Base-by-base conservation (phyloP, 2,888 invertebrate genomes). In the Philereme vetulata region DNA sequence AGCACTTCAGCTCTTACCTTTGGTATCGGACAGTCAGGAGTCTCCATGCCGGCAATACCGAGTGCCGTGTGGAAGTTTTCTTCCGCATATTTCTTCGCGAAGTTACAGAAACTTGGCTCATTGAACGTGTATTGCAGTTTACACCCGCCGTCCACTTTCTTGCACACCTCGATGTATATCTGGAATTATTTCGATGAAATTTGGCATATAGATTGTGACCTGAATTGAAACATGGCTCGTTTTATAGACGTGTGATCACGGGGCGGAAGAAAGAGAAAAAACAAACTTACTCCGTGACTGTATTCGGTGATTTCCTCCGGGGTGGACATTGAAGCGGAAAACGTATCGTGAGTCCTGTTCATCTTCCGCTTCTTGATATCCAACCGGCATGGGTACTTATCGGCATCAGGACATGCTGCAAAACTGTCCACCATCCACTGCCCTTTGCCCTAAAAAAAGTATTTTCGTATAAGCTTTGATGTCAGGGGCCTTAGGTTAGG, bases 101-200 rank as follows among this genome's bases (percentile, higher is more conserved):
- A 83, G 0, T 40, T 32, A 42, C 77, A 78, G 0, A 78, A 56
- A 60, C 77, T 72, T 3, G 77, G 67, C 52, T 86, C 82, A 0
- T 55, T 57, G 0, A 88, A 8, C 4, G 71, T 60, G 45, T 82
- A 79, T 61, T 80, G 84, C 3, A 71, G 77, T 65, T 88, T 89
- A 69, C 85, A 89, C 0, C 88, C 88, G 7, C 85, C 88, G 64
- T 89, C 89, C 9, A 81, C 77, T 57, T 77, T 57, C 61, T 82
- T 82, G 70, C 78, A 85, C 0, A 81, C 54, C 7, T 82, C 80
- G 51, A 82, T 60, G 48, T 34, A 8, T 0, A 47, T 4, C 74
- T 76, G 51, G 9, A 72, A 72, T 38, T 35, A 44, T 8, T 44
- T 44, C 10, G 21, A 21, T 8, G 21, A 44, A 5, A 21, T 7